Conservation (phyloP, 2,888 invertebrate genomes). For the Serripes groenlandicus region DNA sequence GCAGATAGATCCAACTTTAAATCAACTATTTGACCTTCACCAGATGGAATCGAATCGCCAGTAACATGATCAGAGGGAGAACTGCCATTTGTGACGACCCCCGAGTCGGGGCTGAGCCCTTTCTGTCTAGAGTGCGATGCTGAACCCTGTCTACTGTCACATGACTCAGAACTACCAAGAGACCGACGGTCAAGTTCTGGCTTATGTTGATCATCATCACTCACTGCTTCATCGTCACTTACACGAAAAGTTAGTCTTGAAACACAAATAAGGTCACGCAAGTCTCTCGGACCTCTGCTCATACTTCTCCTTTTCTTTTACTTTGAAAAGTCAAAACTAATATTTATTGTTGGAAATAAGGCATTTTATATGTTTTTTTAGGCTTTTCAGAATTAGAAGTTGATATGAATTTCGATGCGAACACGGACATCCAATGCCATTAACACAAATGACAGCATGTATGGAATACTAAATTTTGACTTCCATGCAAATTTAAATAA, state of each 20-base stretch:
- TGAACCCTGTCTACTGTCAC: constrained; percentile 65
- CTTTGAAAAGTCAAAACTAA: no score
- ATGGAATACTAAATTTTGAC: constrained; percentile 90
- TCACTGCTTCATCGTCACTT: constrained; percentile 82
- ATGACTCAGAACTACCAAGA: constrained; percentile 72
- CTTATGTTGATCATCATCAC: constrained; percentile 73
- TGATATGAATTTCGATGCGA: constrained; percentile 72
- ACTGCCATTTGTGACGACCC: constrained; percentile 80
- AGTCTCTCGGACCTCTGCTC: constrained; percentile 85
- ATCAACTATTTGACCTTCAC: constrained; percentile 31
- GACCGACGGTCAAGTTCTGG: constrained; percentile 72
- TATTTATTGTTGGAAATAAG: no score
- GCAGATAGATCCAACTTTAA: constrained; percentile 52
- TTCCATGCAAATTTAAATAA: constrained; percentile 92
- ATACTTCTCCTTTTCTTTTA: constrained; percentile 65
- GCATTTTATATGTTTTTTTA: no score
- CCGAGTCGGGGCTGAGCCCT: constrained; percentile 79
- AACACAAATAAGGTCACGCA: constrained; percentile 85
- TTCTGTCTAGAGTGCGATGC: constrained; percentile 41
- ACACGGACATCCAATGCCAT: constrained; percentile 75
- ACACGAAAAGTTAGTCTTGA: constrained; percentile 83
- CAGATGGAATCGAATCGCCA: not conserved
- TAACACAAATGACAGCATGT: constrained; percentile 86
- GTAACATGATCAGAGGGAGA: constrained; percentile 67
- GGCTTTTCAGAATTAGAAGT: no score